Base-by-base conservation (phyloP, 2,113 vertebrate species). In the Emydura subglobosa region DNA sequence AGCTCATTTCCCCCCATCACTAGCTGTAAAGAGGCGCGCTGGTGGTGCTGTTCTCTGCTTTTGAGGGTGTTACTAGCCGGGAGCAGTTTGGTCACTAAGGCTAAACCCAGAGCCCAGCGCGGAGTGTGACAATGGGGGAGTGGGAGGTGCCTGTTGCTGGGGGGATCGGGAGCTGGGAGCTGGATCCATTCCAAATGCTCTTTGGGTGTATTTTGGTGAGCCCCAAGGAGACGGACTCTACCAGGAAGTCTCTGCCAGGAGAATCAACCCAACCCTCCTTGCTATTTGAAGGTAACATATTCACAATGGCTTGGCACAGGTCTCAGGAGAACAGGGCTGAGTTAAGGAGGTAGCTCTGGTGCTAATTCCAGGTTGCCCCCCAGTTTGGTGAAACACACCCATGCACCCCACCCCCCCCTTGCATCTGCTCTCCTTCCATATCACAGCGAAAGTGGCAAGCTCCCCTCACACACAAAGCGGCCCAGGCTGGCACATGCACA, bases 21-120 rank as follows among this genome's bases (percentile, higher is more conserved):
- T 14, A 47, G 74, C 24, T 74, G 87, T 4, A 5, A 11, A 54
- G 87, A 72, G 54, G 82, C 44, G 82, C 54, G 7, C 49, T 6
- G 0, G 0, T 0, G 1, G 3, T 51, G 22, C 68, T 24, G 13
- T 79, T 79, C 31, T 17, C 47, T 47, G 47, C 42, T 74, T 2
- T n/a, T 50, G 78, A 78, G 82, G 79, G 42, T 79, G 42, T 53
- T 6, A n/a, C 3, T 0, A 0, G 5, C 54, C 3, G 29, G 1
- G 14, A 44, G 31, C 24, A 53, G 5, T 59, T 86, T 27, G 22
- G 82, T 7, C 10, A 22, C 79, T 74, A 59, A 85, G 31, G 12
- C 47, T 47, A 5, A 27, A 27, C 7, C 4, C 13, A 5, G 21
- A 93, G 86, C 34, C 31, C 61, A 83, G 44, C 0, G 0, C 2